Base-by-base conservation (phyloP, 2,797 vertebrate species). In the Sciaenops ocellatus region DNA sequence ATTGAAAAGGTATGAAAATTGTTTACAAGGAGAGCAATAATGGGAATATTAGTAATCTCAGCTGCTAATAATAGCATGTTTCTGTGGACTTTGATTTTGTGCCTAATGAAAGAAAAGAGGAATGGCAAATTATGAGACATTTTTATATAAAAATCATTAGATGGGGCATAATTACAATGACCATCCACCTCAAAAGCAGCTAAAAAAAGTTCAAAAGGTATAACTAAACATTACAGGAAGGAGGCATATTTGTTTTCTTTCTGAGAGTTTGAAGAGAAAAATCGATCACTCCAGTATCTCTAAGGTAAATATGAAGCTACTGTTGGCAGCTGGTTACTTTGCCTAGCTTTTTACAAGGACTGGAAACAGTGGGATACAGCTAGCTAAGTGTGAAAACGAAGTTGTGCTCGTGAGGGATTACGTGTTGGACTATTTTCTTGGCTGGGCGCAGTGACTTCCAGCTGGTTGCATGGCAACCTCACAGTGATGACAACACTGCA, bases 1-100 rank as follows among this genome's bases (percentile, higher is more conserved):
- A 38, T 54, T 75, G 5, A 56, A 56, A 71, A 64, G 44, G 7
- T 73, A 82, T 72, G 61, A 56, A 85, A 78, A 69, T 79, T 46
- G 13, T 57, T 63, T 22, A 55, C 41, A 66, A 28, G 10, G 69
- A 69, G 38, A 76, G 28, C 52, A 24, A 12, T 73, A 63, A 81
- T 84, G 17, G 56, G 48, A 6, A 41, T 56, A 34, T 11, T 69
- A n/a, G 6, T 18, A 60, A 56, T 67, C 57, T 67, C 38, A 75
- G 61, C 42, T 47, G 48, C 28, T 82, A 76, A 30, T 28, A 42
- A 46, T 34, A n/a, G 18, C 4, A 50, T 44, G 26, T 66, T 69
- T 69, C 24, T 46, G 15, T 13, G 18, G 20, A 73, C n/a, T 30
- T 52, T 28, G 1, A 26, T 46, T 67, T 41, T 22, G 18, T 6